Conservation (phyloP, 2,888 invertebrate species). For the Apoderus coryli region DNA sequence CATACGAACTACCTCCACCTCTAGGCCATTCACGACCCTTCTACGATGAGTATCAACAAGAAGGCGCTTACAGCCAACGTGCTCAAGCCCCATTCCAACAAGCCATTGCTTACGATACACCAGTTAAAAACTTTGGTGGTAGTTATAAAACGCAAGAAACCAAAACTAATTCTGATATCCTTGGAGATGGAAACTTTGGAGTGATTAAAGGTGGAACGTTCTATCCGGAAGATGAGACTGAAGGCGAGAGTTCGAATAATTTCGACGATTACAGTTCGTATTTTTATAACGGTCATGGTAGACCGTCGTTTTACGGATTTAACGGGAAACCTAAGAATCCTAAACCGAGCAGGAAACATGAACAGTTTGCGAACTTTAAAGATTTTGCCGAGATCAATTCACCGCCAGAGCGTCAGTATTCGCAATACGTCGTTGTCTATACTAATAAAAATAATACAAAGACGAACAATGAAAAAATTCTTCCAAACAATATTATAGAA, state of each 20-base stretch:
- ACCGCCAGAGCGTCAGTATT: conserved; percentile 66
- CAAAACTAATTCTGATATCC: too few relatives aligned
- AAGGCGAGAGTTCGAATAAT: conserved; percentile 40
- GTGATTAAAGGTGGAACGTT: conserved; percentile 79
- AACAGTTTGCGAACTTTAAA: conserved; percentile 79
- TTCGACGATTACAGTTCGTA: conserved; percentile 41
- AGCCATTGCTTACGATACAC: conserved; percentile 25
- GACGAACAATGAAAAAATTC: conserved; percentile 30
- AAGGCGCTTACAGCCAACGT: conserved; percentile 44
- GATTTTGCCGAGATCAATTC: conserved; percentile 84
- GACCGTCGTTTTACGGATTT: conserved; percentile 41
- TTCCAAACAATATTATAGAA: conserved; percentile 64
- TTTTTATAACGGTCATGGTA: conserved; percentile 56
- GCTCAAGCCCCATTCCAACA: conserved; percentile 31
- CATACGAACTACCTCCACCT: too few relatives aligned
- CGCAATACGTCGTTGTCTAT: conserved; percentile 71
- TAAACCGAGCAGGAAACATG: conserved; percentile 57
- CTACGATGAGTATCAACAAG: too few relatives aligned
- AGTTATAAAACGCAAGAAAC: too few relatives aligned
- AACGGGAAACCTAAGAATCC: conserved; percentile 33
- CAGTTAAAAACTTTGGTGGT: too few relatives aligned
- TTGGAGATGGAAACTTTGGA: conserved; percentile 77
- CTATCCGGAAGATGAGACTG: conserved; percentile 59
- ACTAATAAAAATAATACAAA: conserved; percentile 61
- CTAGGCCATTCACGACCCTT: too few relatives aligned